phyloP scores from a whole-genome alignment of 1,140 invertebrate species.

The Lethocerus indicus region DNA sequence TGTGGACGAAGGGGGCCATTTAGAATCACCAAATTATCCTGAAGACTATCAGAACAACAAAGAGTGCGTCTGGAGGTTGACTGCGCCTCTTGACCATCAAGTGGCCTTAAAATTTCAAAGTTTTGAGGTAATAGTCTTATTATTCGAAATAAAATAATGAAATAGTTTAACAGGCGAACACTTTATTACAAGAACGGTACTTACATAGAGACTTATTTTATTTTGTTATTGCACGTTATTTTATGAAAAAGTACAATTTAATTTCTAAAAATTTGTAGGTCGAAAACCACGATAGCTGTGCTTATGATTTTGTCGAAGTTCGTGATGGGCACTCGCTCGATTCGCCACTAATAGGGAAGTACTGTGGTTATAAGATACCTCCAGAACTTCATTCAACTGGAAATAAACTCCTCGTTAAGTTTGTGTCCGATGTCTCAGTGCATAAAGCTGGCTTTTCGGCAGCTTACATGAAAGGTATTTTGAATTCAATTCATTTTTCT shows the following conservation, averaged over 20 bases:
- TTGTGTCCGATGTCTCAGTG: conserved; percentile 93
- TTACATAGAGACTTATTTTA: not conserved
- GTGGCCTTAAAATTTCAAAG: conserved; percentile 49
- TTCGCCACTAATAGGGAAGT: conserved; percentile 74
- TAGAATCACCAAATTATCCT: conserved; percentile 97
- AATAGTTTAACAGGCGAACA: not conserved
- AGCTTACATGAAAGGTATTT: conserved; percentile 75
- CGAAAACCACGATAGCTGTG: conserved; percentile 95
- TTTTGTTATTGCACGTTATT: not conserved
- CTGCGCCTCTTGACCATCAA: conserved; percentile 77
- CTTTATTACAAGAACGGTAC: not conserved
- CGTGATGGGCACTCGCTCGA: conserved; percentile 60
- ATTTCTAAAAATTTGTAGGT: conserved; percentile 44
- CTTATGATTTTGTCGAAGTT: conserved; percentile 91
- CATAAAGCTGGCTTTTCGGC: conserved; percentile 94
- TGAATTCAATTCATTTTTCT: conserved; percentile 1
- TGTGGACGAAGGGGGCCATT: conserved; percentile 53
- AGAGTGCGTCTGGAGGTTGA: conserved; percentile 90
- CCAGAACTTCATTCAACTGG: conserved; percentile 71
- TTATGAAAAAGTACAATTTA: not conserved
- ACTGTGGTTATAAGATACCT: conserved; percentile 90
- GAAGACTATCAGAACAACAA: conserved; percentile 92
- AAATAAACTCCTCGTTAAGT: conserved; percentile 85
- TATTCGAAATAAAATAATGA: no score
- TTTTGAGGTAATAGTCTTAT: conserved; percentile 41